These are phyloP conservation scores for Tragelaphus strepsiceros DNA, from an alignment of 2,113 vertebrate species.

Conservation along the genomic window DNA sequence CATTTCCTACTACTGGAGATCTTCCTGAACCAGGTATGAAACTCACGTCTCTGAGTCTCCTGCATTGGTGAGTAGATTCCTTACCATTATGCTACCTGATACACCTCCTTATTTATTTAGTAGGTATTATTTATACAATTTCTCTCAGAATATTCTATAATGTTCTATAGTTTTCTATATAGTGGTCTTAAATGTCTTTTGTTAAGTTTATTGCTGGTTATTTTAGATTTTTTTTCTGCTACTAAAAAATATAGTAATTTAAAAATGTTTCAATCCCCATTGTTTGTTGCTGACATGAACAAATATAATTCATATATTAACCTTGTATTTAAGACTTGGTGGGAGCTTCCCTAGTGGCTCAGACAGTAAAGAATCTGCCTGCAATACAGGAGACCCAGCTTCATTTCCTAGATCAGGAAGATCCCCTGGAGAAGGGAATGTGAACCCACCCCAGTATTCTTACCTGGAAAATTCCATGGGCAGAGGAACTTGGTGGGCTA, in stretches of 20 bases:
- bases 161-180: not conserved
- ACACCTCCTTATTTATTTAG: not conserved
- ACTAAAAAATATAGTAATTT: not conserved
- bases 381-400: not conserved
- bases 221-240: constrained; percentile 10
- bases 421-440: not conserved
- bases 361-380: not conserved
- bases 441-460: not conserved
- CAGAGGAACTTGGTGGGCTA: rapidly evolving
- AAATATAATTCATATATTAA: not conserved
- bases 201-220: not conserved
- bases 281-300: not conserved
- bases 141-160: not conserved
- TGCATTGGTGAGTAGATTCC: not conserved
- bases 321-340: not conserved
- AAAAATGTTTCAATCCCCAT: not conserved
- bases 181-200: not conserved
- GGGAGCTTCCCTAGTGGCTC: not conserved
- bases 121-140: not conserved
- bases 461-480: not conserved
- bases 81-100: not conserved
- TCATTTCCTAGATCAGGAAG: not conserved
- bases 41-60: not conserved
- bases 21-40: not conserved
- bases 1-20: not conserved